phyloP scores from a whole-genome alignment of 2,888 invertebrate species.

The Reticulitermes lucifugus region DNA sequence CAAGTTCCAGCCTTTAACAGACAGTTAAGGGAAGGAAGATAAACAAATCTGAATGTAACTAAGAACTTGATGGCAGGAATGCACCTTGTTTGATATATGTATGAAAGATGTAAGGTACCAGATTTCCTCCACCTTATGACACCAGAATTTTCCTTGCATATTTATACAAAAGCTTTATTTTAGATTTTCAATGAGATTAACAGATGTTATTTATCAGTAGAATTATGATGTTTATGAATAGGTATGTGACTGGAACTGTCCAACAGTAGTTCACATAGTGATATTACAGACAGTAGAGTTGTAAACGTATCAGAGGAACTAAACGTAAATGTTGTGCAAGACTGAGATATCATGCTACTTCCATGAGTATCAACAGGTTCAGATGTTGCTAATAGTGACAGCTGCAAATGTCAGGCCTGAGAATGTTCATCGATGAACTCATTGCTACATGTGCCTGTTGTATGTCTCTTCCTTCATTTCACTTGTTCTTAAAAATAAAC shows the following conservation, averaged over 20 bases:
- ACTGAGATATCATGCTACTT: background rate
- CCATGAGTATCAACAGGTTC: background rate
- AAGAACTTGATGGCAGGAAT: background rate
- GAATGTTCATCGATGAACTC: too few species aligned
- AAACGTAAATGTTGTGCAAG: background rate
- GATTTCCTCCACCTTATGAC: background rate
- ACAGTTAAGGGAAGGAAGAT: background rate
- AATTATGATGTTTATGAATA: background rate
- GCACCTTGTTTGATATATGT: background rate
- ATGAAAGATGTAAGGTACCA: background rate
- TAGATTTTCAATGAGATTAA: background rate
- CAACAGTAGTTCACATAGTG: conserved; percentile 12
- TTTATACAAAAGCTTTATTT: conserved; percentile 12
- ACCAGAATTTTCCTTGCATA: conserved; percentile 8
- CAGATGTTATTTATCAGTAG: conserved; percentile 8
- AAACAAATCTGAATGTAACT: background rate
- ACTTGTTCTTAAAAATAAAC: too few species aligned
- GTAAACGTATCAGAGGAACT: background rate
- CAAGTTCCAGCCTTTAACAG: background rate
- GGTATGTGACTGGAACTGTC: background rate
- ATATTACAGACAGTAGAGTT: background rate
- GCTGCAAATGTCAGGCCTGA: background rate
- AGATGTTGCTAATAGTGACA: background rate
- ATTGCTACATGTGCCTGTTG: too few species aligned
- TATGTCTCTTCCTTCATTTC: too few species aligned